Percentiles rank a stretch among this genome's conserved stretches.
Evolutionary conservation across 2,888 invertebrate genomes (phyloP).

Genomic region (Syrista parreyssii): DNA sequence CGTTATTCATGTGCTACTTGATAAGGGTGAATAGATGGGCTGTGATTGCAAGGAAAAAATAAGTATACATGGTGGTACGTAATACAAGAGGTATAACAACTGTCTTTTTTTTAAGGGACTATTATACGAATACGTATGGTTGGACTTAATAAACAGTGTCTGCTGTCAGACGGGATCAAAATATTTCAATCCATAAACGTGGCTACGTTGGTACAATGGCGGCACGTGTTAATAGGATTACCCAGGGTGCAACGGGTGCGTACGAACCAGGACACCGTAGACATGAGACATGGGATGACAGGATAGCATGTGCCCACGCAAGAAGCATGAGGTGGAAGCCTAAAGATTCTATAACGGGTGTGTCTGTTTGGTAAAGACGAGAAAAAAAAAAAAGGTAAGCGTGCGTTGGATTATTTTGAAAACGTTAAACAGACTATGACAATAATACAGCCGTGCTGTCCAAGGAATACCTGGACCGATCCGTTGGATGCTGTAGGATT

Average conservation of each 20-base stretch:
- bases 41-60: not conserved
- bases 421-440: not conserved
- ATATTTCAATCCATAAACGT: conserved; percentile 50
- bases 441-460: not conserved
- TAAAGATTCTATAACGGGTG: conserved; percentile 30
- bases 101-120: not conserved
- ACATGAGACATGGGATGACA: conserved; percentile 36
- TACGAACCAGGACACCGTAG: conserved; percentile 25
- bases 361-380: not conserved
- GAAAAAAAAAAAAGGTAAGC: not conserved
- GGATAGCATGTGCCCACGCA: conserved; percentile 47
- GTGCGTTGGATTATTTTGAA: not conserved
- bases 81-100: not conserved
- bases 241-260: conserved; percentile 41
- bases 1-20: not conserved
- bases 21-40: not conserved
- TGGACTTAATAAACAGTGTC: conserved; percentile 2
- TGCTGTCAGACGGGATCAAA: conserved; percentile 36
- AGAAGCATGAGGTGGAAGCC: conserved; percentile 18
- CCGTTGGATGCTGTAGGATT: conserved; percentile 33
- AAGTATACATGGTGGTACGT: conserved; percentile 9
- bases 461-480: not conserved
- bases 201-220: conserved; percentile 44
- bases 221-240: conserved; percentile 59
- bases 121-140: not conserved